Conservation (phyloP, 2,888 invertebrate genomes). For the Sialis fuliginosa region DNA sequence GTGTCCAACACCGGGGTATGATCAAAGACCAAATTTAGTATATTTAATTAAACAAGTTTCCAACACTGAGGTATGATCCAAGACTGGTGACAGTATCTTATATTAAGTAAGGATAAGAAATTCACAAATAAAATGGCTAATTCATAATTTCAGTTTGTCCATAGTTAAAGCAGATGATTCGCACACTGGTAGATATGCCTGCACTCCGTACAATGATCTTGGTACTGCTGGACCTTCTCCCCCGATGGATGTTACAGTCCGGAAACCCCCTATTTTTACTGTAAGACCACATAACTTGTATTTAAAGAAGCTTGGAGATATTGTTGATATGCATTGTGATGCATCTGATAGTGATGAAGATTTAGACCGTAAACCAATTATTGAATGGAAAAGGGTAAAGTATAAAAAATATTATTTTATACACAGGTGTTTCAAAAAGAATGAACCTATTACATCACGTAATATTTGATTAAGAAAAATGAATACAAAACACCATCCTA, state of each 20-base stretch:
- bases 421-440: too few relatives aligned
- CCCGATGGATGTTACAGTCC: slow-evolving; percentile 66
- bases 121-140: too few relatives aligned
- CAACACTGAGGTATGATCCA: too few relatives aligned
- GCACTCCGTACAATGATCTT: slow-evolving; percentile 79
- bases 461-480: too few relatives aligned
- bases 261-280: slow-evolving; percentile 69
- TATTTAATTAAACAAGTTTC: too few relatives aligned
- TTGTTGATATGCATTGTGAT: slow-evolving; percentile 67
- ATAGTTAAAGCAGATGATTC: slow-evolving; percentile 53
- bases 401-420: neutral
- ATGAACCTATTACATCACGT: too few relatives aligned
- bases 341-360: slow-evolving; percentile 42
- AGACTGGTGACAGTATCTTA: too few relatives aligned
- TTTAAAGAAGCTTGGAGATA: slow-evolving; percentile 63
- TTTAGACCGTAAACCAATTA: slow-evolving; percentile 40
- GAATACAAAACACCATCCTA: too few relatives aligned
- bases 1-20: too few relatives aligned
- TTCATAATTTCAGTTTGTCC: too few relatives aligned
- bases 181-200: slow-evolving; percentile 77
- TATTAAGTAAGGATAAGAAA: too few relatives aligned
- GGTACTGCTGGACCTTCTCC: slow-evolving; percentile 75
- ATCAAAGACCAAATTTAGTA: too few relatives aligned
- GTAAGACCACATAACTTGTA: slow-evolving; percentile 69
- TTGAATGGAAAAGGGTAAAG: slow-evolving; percentile 48